Base-by-base conservation (phyloP, 1,140 invertebrate genomes). In the Gonioctena quinquepunctata region DNA sequence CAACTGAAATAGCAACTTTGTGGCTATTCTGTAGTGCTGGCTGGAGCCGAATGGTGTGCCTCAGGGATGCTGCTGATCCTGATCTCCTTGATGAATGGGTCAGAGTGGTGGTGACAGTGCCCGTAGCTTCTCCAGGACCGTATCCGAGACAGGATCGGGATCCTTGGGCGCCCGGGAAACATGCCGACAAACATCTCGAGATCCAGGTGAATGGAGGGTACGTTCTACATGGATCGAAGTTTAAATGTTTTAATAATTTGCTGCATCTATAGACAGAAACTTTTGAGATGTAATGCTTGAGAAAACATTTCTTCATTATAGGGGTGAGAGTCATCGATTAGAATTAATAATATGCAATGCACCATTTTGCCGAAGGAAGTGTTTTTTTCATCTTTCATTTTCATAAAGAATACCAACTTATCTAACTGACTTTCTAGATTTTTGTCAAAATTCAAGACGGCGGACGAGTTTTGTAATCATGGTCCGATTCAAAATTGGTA, bases 161-260 rank as follows among this genome's bases (percentile, higher is more conserved):
- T n/a, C 33, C 33, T 42, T n/a, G 3, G 11, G n/a, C 33, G 0
- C 49, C 75, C 13, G 80, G 81, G 65, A 82, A 80, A 71, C 81
- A 82, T 28, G 77, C 57, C 7, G 78, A 78, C 27, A 82, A 63
- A 67, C 79, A 81, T 52, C 73, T 74, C 49, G 70, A 71, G 33
- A 81, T 75, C 81, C 80, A 83, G 8, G 74, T 80, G 70, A 81
- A 78, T 11, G 81, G 81, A 49, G 80, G 80, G 33, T 80, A 62
- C 64, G 81, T 82, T 76, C 81, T 83, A 72, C 65, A 77, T 61
- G 72, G 69, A 75, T 76, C 66, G 66, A 78, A 72, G 52, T 76
- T 73, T 74, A 74, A 67, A 74, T 59, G 25, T 59, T 59, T 59
- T 16, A 59, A 16, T 59, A 59, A 25, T 59, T 59, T 59, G 56